Evolutionary conservation across 2,797 vertebrate genomes (phyloP), one percentile per base, ranked within the genome.

Genomic region (Myripristis jacobus): DNA sequence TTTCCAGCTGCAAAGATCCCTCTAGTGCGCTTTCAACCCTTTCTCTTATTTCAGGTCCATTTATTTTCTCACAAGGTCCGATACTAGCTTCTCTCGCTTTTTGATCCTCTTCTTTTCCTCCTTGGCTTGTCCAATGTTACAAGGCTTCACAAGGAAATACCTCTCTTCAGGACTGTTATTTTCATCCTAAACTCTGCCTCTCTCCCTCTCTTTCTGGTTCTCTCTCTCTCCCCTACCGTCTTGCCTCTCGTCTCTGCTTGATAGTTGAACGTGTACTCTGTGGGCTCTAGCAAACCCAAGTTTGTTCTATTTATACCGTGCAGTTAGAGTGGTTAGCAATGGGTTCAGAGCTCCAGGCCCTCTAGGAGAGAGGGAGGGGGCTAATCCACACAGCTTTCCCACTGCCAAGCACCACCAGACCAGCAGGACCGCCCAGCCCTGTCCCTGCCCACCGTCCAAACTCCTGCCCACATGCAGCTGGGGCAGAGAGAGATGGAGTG

Each of bases 261-360:
- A 79, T 71, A 75, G 71, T 46, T 36, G 52, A 77, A 58, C 83
- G 55, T 56, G 57, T 25, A 80, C 81, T 77, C 80, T 87, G 82
- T 83, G 88, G 73, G 44, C 69, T 83, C 46, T 69, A 61, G 85
- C 74, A 84, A 89, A 88, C 84, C 87, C 68, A 79, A 75, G 75
- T 73, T 82, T 66, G 38, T 77, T 84, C 90, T 92, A 89, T 92
- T 91, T 92, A 88, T 92, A 88, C 75, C 24, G 64, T 48, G 76
- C 69, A 82, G 77, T 84, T 65, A 55, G 79, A 79, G 81, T 3
- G 88, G 85, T 90, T 88, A 85, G 82, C 65, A 48, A 64, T 81
- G 82, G 29, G 31, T 75, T 83, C 70, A 66, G 81, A 66, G 73
- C 83, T 85, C 69, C 75, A 21, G 65, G 84, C 77, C 77, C 71